These are phyloP conservation scores for Steatocranus sp. DNA, from an alignment of 2,797 vertebrate species.

Conservation along the genomic window DNA sequence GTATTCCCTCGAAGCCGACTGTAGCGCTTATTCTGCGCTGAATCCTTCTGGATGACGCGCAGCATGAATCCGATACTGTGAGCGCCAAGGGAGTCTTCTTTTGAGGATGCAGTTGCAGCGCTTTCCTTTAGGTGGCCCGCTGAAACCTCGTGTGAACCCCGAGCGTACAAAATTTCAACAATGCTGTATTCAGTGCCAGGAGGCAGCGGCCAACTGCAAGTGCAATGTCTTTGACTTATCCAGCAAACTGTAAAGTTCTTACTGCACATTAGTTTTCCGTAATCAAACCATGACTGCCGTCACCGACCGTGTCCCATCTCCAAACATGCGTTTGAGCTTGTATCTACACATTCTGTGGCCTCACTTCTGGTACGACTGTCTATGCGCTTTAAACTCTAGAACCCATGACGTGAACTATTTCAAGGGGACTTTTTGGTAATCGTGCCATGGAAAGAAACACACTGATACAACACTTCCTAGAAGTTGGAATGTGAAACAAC, in stretches of 20 bases:
- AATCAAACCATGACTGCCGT: background rate
- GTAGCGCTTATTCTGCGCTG: background rate
- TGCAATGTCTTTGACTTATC: slow-evolving; percentile 46
- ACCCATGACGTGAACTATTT: slow-evolving; percentile 46
- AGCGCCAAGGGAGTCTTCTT: background rate
- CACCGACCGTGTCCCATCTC: background rate
- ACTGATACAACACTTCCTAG: slow-evolving; percentile 64
- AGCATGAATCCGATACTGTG: slow-evolving; percentile 1
- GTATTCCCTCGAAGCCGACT: background rate
- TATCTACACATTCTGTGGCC: slow-evolving; percentile 35
- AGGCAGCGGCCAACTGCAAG: slow-evolving; percentile 48
- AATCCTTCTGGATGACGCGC: background rate
- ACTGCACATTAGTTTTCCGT: background rate
- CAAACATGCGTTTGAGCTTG: background rate
- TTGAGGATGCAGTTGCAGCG: background rate
- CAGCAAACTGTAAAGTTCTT: slow-evolving; percentile 32
- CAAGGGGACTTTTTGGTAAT: slow-evolving; percentile 42
- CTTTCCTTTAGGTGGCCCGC: background rate
- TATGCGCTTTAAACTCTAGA: slow-evolving; percentile 40
- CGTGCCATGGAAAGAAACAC: slow-evolving; percentile 30
- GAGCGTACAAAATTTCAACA: background rate
- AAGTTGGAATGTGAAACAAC: slow-evolving; percentile 75
- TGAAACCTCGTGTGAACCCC: slow-evolving; percentile 1
- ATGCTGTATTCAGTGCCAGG: slow-evolving; percentile 15
- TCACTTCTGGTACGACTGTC: slow-evolving; percentile 41